A percentile compares a stretch with the other conserved stretches of the same genome.
phyloP scores from a whole-genome alignment of 2,113 vertebrate species.

The Oncorhynchus nerka region DNA sequence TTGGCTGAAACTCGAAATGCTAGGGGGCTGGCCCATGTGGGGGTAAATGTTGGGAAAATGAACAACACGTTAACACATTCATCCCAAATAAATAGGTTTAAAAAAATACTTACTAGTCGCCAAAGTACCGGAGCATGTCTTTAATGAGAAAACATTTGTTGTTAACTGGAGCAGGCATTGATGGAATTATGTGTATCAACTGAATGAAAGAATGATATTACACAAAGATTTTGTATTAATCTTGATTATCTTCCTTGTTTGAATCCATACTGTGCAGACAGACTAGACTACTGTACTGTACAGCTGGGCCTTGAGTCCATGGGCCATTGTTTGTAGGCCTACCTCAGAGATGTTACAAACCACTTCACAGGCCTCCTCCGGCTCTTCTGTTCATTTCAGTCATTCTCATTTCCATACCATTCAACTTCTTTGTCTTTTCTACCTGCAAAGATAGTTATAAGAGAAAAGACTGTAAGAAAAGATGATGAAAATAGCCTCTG shows the following conservation, averaged over 20 bases:
- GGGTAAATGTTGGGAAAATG: no score
- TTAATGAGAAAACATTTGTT: not conserved
- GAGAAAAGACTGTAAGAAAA: conserved; percentile 41
- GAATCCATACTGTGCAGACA: conserved; percentile 5
- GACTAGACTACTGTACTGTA: no score
- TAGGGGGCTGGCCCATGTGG: no score
- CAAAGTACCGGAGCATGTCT: no score
- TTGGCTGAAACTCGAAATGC: no score
- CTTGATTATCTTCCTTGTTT: no score
- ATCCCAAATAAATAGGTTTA: no score
- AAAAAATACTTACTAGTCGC: no score
- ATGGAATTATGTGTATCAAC: not conserved
- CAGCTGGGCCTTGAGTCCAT: conserved; percentile 24
- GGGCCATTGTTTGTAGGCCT: conserved; percentile 33
- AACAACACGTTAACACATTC: no score
- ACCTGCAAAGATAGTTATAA: conserved; percentile 7
- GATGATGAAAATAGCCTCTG: conserved; percentile 33
- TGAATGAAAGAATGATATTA: no score
- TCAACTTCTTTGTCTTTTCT: conserved; percentile 42
- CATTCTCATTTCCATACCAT: conserved; percentile 42
- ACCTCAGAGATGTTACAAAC: conserved; percentile 36
- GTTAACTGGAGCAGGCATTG: not conserved
- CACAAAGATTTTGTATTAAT: no score
- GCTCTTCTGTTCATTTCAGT: conserved; percentile 25
- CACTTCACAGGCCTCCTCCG: conserved; percentile 46